These are phyloP conservation scores for Aphyosemion australe DNA, from an alignment of 2,113 vertebrate species.

Conservation along the genomic window DNA sequence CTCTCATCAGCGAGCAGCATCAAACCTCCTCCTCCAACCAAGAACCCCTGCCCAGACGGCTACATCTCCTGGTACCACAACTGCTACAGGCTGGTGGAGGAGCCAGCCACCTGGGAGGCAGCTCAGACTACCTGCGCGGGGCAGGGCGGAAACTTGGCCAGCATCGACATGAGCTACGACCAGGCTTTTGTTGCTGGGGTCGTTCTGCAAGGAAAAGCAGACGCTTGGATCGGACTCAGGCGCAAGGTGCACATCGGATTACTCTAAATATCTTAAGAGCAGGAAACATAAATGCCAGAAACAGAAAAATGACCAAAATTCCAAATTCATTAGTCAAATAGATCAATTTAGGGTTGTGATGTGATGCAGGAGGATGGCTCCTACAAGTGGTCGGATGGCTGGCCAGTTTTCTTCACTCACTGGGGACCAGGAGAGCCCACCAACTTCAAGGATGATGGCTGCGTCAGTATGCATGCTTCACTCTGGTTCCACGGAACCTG, in stretches of 20 bases:
- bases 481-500: slow-evolving; percentile 75
- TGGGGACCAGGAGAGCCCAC: slow-evolving; percentile 82
- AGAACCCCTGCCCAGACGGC: slow-evolving; percentile 61
- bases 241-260: slow-evolving; percentile 57
- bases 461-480: slow-evolving; percentile 74
- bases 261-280: not conserved
- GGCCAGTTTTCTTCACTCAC: slow-evolving; percentile 81
- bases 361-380: slow-evolving; percentile 53
- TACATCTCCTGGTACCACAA: slow-evolving; percentile 79
- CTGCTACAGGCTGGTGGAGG: slow-evolving; percentile 78
- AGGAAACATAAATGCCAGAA: not conserved
- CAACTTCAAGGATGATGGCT: slow-evolving; percentile 72
- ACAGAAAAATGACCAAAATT: not conserved
- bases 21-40: slow-evolving; percentile 66
- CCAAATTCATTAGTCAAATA: not conserved
- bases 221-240: slow-evolving; percentile 80
- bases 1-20: slow-evolving; percentile 67
- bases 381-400: slow-evolving; percentile 76
- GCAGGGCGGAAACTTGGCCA: slow-evolving; percentile 75
- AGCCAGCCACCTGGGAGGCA: slow-evolving; percentile 66
- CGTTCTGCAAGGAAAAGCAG: slow-evolving; percentile 64
- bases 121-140: slow-evolving; percentile 65
- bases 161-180: slow-evolving; percentile 82
- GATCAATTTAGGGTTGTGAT: not conserved
- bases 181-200: slow-evolving; percentile 78